Evolutionary conservation across 1,140 invertebrate genomes (phyloP), one percentile per base, ranked within the genome.

Genomic region (Oscheius sp.): DNA sequence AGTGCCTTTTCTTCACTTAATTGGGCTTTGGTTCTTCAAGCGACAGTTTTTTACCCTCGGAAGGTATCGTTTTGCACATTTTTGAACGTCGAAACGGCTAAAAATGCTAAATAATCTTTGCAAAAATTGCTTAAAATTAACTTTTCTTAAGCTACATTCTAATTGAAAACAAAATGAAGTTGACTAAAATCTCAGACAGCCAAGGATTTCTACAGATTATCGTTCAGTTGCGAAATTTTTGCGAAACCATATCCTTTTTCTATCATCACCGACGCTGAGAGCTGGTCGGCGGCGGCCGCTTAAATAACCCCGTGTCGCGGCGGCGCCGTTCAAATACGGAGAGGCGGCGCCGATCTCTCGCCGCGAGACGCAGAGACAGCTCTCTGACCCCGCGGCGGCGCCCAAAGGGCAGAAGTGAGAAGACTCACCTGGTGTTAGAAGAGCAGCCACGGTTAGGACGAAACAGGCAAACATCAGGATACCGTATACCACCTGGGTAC

Each of bases 401-500:
- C 7, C 49, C 7, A 23, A 23, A 4, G 49, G 7, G 49, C 7
- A n/a, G n/a, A 18, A 62, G 7, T 0, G 7, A 1, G 20, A 23
- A 15, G 35, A 68, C 66, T 58, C n/a, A 68, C 67, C 28, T 35
- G 67, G 67, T 28, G 67, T 61, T 26, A 68, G 61, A 2, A 68
- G 32, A 7, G 67, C 67, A 26, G 61, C 35, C 18, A 55, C 55
- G 26, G 67, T 68, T 15, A 68, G 10, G 28, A 59, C 55, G 4
- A 55, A 32, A 49, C 67, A 58, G 20, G 49, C 67, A 20, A 35
- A 20, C 67, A 68, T 68, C 29, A 68, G 28, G 2, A 68, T 18
- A 58, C 67, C 67, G 32, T 68, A 68, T 23, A 68, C 4, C 28
- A 68, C 55, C 20, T 68, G 67, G 4, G 55, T 61, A 7, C 58